These are phyloP conservation scores for Troides aeacus DNA, from an alignment of 2,888 invertebrate species.

Conservation along the genomic window DNA sequence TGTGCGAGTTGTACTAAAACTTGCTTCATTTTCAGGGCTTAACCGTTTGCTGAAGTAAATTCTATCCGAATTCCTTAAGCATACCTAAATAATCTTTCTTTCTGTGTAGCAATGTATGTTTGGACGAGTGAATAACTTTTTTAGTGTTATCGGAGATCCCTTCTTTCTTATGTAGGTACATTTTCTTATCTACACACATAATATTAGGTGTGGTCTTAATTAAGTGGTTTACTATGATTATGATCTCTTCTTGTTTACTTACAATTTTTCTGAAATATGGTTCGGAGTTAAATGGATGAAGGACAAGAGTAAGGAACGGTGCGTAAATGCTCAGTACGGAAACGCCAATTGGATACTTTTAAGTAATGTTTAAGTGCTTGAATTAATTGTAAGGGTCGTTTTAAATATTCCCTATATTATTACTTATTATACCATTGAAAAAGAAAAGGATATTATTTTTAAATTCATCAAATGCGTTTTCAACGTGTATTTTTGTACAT, in stretches of 20 bases:
- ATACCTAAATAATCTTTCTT: constrained; percentile 46
- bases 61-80: constrained; percentile 27
- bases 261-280: constrained; percentile 75
- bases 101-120: constrained; percentile 54
- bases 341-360: constrained; percentile 71
- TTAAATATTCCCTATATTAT: constrained; percentile 58
- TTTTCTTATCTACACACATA: constrained; percentile 50
- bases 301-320: constrained; percentile 30
- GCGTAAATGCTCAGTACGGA: constrained; percentile 36
- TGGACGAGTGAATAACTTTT: constrained; percentile 59
- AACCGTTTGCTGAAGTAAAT: constrained; percentile 7
- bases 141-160: constrained; percentile 48
- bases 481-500: constrained; percentile 76
- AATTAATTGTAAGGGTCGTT: constrained; percentile 61
- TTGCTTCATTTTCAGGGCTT: constrained; percentile 4
- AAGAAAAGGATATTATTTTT: constrained; percentile 63
- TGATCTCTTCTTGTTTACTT: constrained; percentile 73
- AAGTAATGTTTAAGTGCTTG: constrained; percentile 70
- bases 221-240: constrained; percentile 51
- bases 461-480: constrained; percentile 57
- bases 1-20: constrained; percentile 1
- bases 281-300: constrained; percentile 35
- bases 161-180: constrained; percentile 55
- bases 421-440: constrained; percentile 57
- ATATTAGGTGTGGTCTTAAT: constrained; percentile 68